These are phyloP conservation scores for Dreissena polymorpha DNA, from an alignment of 1,140 invertebrate genomes.

Conservation along the genomic window DNA sequence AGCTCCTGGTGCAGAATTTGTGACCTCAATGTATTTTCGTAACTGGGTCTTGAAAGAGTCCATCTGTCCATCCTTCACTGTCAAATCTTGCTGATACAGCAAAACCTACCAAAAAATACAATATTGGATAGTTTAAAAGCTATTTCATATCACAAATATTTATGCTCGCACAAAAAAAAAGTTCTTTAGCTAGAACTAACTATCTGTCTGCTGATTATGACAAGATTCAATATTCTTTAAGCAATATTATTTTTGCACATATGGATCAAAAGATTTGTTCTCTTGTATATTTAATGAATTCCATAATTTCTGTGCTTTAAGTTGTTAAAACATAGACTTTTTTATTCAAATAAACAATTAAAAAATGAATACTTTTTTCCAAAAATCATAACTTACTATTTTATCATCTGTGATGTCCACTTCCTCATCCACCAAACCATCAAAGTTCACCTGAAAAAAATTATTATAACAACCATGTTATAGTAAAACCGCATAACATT, in stretches of 20 bases:
- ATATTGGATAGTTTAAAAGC: neutral
- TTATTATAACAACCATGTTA: neutral
- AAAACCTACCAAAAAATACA: constrained; percentile 59
- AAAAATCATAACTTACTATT: constrained; percentile 54
- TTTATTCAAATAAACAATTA: neutral
- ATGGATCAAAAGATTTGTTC: too few species aligned
- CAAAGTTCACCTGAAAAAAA: constrained; percentile 69
- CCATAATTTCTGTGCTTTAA: neutral
- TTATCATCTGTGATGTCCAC: constrained; percentile 62
- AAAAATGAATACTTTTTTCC: neutral
- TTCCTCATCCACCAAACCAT: constrained; percentile 72
- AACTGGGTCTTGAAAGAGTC: constrained; percentile 61
- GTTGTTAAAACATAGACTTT: neutral
- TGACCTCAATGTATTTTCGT: constrained; percentile 68
- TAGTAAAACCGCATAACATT: too few species aligned
- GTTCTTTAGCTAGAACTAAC: neutral
- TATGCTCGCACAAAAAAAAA: neutral
- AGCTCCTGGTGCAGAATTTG: constrained; percentile 65
- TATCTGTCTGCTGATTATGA: neutral
- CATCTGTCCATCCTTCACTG: constrained; percentile 57
- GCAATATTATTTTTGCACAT: too few species aligned
- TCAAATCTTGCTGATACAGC: constrained; percentile 66
- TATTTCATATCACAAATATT: neutral
- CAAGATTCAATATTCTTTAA: neutral
- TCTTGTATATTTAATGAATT: too few species aligned